Percentiles rank a stretch among this genome's conserved stretches.
phyloP scores from a whole-genome alignment of 2,797 vertebrate genomes.

The Podarcis lilfordi region DNA sequence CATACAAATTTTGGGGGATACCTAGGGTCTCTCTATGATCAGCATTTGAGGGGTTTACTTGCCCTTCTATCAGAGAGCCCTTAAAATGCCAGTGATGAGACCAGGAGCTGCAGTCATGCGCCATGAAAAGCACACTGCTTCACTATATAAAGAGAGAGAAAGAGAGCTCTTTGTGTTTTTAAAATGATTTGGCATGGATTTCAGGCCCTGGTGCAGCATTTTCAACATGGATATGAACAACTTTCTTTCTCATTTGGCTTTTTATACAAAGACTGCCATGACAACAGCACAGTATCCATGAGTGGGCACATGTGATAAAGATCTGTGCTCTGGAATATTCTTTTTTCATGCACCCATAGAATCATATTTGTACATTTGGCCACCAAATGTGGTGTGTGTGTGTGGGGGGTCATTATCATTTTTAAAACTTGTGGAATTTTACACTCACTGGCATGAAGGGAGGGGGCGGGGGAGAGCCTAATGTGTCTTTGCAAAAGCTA shows the following conservation, averaged over 20 bases:
- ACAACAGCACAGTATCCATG: background rate
- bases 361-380: background rate
- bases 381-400: conserved; percentile 13
- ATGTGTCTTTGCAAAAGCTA: conserved; percentile 44
- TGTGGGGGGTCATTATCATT: background rate
- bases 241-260: conserved; percentile 4
- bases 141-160: background rate
- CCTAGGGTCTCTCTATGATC: background rate
- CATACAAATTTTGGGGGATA: background rate
- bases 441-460: background rate
- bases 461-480: background rate
- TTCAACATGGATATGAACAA: background rate
- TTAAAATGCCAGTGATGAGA: background rate
- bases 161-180: background rate
- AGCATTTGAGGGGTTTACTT: background rate
- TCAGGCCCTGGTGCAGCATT: background rate
- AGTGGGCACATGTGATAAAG: background rate
- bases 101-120: background rate
- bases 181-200: background rate
- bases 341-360: conserved; percentile 18
- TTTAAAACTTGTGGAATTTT: conserved; percentile 35
- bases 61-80: background rate
- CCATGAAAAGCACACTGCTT: background rate
- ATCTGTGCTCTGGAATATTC: conserved; percentile 6
- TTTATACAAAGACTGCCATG: conserved; percentile 9